Evolutionary conservation across 2,888 invertebrate species (phyloP).

Genomic region (Diarsia dahlii): DNA sequence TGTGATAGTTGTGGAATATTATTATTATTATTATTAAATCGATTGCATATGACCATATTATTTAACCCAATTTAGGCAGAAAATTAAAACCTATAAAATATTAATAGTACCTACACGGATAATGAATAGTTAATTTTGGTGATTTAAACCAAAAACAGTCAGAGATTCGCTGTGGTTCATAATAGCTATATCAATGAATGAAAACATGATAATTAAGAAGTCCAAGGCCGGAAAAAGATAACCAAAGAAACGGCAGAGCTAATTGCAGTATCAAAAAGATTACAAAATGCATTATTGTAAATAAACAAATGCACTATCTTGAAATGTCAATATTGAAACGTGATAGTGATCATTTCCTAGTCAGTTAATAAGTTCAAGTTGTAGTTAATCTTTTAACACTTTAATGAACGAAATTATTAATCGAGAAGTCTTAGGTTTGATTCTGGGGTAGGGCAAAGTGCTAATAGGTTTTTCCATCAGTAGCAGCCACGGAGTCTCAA

Average conservation of each 20-base stretch:
- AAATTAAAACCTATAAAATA: background rate
- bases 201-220: background rate
- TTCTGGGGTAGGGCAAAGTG: too few relatives aligned
- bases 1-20: too few relatives aligned
- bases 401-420: too few relatives aligned
- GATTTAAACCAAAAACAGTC: background rate
- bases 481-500: too few relatives aligned
- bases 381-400: background rate
- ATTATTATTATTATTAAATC: too few relatives aligned
- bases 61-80: background rate
- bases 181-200: background rate
- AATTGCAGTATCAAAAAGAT: slow-evolving; percentile 3
- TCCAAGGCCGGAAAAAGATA: background rate
- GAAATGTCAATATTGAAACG: background rate
- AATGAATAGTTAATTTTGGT: too few relatives aligned
- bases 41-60: background rate
- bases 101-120: too few relatives aligned
- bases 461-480: too few relatives aligned
- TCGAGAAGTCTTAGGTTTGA: too few relatives aligned
- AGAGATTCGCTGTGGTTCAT: background rate
- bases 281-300: slow-evolving; percentile 10
- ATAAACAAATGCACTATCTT: slow-evolving; percentile 37
- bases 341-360: slow-evolving; percentile 4
- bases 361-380: background rate
- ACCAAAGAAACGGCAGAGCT: background rate